A percentile compares a stretch with the other conserved stretches of the same genome.
phyloP scores from a whole-genome alignment of 2,113 vertebrate species.

The Toxotes chatareus region DNA sequence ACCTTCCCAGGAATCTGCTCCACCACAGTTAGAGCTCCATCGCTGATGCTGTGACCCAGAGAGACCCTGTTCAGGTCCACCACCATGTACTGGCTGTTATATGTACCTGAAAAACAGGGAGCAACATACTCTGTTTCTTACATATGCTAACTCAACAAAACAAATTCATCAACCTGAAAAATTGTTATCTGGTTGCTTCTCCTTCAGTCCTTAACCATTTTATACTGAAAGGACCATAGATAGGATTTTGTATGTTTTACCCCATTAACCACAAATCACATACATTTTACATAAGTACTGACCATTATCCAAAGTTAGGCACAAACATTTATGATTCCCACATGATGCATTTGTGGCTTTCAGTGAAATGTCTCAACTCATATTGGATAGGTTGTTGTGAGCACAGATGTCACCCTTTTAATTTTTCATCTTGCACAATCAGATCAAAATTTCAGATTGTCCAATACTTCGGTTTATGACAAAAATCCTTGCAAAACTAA shows the following conservation, averaged over 20 bases:
- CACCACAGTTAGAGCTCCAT: conserved; percentile 86
- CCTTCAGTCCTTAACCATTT: too few species aligned
- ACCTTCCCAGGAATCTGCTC: conserved; percentile 92
- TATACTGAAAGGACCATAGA: not conserved
- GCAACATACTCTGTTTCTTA: not conserved
- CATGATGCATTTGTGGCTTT: not conserved
- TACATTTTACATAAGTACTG: not conserved
- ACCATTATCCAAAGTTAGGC: too few species aligned
- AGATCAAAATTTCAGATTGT: too few species aligned
- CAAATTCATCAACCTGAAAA: not conserved
- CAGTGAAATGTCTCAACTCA: too few species aligned
- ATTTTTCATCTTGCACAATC: too few species aligned
- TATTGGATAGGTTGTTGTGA: not conserved
- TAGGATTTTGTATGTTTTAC: not conserved
- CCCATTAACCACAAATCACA: not conserved
- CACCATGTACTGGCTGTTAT: conserved; percentile 95
- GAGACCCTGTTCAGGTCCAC: conserved; percentile 89
- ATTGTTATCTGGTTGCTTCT: too few species aligned
- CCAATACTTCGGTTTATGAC: too few species aligned
- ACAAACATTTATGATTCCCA: not conserved
- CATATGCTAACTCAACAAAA: not conserved
- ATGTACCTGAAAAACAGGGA: conserved; percentile 84
- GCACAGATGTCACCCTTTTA: too few species aligned
- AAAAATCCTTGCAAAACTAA: too few species aligned
- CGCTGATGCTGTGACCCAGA: conserved; percentile 81